These are phyloP conservation scores for Chrysomallon squamiferum DNA, from an alignment of 1,140 invertebrate species.

Conservation along the genomic window DNA sequence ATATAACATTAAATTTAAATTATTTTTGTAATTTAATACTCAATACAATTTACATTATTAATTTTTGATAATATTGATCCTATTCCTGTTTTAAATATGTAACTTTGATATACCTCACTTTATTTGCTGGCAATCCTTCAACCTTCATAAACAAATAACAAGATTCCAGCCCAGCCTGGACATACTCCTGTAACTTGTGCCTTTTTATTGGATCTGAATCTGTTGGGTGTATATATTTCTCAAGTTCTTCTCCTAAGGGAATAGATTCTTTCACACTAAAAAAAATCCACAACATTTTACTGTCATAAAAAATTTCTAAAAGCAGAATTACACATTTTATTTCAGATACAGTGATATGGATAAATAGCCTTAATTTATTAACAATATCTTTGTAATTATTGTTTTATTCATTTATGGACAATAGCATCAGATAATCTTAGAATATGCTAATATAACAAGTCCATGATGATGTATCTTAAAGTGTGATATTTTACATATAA, in stretches of 20 bases:
- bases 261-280: neutral
- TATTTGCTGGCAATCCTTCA: neutral
- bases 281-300: neutral
- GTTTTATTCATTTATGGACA: neutral
- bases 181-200: neutral
- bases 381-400: neutral
- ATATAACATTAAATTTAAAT: too few relatives aligned
- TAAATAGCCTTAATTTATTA: neutral
- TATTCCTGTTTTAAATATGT: too few relatives aligned
- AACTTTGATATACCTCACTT: neutral
- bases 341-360: neutral
- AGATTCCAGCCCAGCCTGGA: neutral
- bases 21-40: too few relatives aligned
- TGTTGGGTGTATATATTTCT: neutral
- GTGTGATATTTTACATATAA: too few relatives aligned
- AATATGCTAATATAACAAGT: too few relatives aligned
- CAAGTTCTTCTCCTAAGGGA: neutral
- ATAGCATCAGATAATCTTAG: neutral
- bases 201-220: neutral
- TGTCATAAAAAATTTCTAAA: neutral
- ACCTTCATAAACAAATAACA: neutral
- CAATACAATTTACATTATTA: too few relatives aligned
- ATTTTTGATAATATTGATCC: too few relatives aligned
- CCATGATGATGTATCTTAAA: too few relatives aligned
- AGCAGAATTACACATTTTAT: neutral